Conservation (phyloP, 2,797 vertebrate species). For the Echiichthys vipera region DNA sequence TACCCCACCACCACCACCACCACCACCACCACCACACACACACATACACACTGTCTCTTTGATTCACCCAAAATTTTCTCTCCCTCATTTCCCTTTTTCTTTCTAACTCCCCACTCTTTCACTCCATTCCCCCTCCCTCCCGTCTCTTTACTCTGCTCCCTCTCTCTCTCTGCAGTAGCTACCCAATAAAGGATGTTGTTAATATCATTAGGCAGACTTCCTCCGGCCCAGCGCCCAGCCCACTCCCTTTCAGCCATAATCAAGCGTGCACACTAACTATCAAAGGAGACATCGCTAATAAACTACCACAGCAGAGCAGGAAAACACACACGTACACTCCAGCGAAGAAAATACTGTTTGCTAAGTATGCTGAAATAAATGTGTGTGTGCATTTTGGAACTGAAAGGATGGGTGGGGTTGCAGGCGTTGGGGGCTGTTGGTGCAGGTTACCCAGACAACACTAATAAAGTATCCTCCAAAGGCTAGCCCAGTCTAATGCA, state of each 20-base stretch:
- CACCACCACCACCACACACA: neutral
- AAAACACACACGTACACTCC: constrained; percentile 63
- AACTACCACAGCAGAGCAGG: constrained; percentile 69
- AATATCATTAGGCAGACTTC: constrained; percentile 83
- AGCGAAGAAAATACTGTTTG: constrained; percentile 51
- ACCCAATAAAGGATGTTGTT: constrained; percentile 83
- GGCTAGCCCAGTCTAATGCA: constrained; percentile 49
- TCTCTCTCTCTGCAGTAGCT: constrained; percentile 61
- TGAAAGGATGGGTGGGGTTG: constrained; percentile 11
- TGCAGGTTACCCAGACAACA: constrained; percentile 56
- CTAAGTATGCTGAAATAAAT: constrained; percentile 44
- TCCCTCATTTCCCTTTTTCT: constrained; percentile 10
- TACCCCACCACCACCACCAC: neutral
- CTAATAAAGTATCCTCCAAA: constrained; percentile 68
- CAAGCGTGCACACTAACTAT: constrained; percentile 79
- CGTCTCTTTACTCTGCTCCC: constrained; percentile 32
- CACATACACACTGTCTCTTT: constrained; percentile 40
- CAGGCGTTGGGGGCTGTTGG: neutral
- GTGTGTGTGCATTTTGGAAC: constrained; percentile 18
- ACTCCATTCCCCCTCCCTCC: constrained; percentile 4
- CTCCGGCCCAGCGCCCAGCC: constrained; percentile 70
- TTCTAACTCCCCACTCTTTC: constrained; percentile 9
- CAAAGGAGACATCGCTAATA: constrained; percentile 81
- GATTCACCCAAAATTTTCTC: constrained; percentile 32
- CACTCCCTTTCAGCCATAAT: constrained; percentile 80